A percentile compares a stretch with the other conserved stretches of the same genome.
Conservation (phyloP, 2,113 vertebrate genomes). For the Lasiurus cinereus region DNA sequence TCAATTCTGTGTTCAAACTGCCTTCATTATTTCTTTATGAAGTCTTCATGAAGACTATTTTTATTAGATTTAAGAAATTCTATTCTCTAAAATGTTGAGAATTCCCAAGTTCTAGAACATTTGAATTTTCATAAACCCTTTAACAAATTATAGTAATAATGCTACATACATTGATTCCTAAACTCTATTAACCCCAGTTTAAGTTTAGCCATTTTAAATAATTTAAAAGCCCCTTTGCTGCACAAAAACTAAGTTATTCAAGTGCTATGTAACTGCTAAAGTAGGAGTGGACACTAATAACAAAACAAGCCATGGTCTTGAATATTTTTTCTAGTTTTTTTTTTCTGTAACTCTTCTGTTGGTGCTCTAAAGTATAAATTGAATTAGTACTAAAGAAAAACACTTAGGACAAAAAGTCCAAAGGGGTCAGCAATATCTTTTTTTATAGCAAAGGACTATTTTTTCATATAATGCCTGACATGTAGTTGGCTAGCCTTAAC, state of each 20-base stretch:
- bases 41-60: background rate
- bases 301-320: background rate
- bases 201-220: background rate
- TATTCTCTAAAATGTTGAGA: background rate
- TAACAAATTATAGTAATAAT: background rate
- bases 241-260: background rate
- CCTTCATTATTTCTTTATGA: background rate
- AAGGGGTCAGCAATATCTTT: background rate
- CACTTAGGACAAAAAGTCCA: background rate
- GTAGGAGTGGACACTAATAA: background rate
- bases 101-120: background rate
- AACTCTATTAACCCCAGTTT: background rate
- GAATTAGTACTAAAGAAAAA: background rate
- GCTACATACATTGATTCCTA: background rate
- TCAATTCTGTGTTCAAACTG: background rate
- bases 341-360: background rate
- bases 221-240: background rate
- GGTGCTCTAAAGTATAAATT: background rate
- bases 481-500: background rate
- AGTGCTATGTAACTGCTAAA: background rate
- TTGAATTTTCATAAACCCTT: background rate
- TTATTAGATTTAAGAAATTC: background rate
- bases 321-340: background rate
- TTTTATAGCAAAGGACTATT: background rate
- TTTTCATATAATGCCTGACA: background rate